Evolutionary conservation across 2,113 vertebrate species (phyloP).

Genomic region (Irena cyanogastra): DNA sequence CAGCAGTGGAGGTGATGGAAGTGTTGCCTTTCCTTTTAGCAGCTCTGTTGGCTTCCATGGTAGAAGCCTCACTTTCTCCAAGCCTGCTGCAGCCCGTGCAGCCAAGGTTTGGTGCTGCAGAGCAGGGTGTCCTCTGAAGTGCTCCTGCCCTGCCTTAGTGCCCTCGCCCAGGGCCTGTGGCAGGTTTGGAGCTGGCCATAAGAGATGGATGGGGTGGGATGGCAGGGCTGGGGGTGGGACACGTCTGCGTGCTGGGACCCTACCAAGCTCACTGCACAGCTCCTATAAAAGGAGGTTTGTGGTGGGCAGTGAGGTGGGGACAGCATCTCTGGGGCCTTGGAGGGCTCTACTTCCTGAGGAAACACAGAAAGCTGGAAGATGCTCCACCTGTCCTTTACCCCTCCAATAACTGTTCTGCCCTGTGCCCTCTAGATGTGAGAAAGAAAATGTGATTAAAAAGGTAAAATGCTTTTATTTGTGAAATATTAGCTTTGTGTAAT

Average conservation of each 20-base stretch:
- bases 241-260: too few species aligned
- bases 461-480: slow-evolving; percentile 22
- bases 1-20: background rate
- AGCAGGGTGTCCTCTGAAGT: background rate
- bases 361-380: background rate
- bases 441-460: slow-evolving; percentile 19
- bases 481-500: slow-evolving; percentile 61
- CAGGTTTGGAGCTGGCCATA: fast-evolving
- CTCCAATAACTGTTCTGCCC: background rate
- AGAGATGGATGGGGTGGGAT: background rate
- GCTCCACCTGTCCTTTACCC: background rate
- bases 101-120: background rate
- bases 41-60: background rate
- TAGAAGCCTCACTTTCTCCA: background rate
- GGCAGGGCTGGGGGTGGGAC: background rate
- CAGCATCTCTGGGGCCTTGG: background rate
- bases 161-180: fast-evolving
- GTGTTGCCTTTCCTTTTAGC: background rate
- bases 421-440: slow-evolving; percentile 38
- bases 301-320: background rate
- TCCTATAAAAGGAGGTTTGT: background rate
- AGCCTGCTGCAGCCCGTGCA: background rate
- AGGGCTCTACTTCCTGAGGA: background rate
- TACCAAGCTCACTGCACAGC: too few species aligned
- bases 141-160: background rate